Conservation (phyloP, 2,113 vertebrate genomes). For the Vulpes lagopus region DNA sequence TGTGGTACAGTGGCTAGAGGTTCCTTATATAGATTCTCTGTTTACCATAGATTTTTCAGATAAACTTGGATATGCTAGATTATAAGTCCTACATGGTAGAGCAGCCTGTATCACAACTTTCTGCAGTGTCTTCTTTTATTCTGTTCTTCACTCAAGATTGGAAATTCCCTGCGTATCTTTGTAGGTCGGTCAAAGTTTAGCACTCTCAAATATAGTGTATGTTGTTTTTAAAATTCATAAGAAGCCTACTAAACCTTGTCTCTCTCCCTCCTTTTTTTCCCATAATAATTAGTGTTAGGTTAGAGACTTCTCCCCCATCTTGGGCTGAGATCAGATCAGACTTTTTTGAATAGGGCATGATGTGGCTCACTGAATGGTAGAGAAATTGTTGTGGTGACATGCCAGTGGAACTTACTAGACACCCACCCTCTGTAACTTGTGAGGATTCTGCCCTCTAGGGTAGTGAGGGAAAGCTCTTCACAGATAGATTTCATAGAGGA, state of each 20-base stretch:
- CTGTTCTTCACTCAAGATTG: not conserved
- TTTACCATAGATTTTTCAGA: not conserved
- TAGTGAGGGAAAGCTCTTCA: not conserved
- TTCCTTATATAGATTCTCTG: not conserved
- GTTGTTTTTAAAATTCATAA: not conserved
- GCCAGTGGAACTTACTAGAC: not conserved
- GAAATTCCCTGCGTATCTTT: not conserved
- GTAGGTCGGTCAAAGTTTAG: not conserved
- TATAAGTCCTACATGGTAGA: not conserved
- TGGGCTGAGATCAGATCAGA: not conserved
- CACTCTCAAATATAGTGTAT: not conserved
- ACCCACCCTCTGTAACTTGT: not conserved
- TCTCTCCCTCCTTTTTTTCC: not conserved
- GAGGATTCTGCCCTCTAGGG: not conserved
- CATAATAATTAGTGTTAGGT: not conserved
- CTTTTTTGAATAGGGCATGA: not conserved
- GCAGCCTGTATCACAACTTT: not conserved
- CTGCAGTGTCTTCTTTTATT: not conserved
- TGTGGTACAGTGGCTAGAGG: not conserved
- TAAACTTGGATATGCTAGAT: not conserved
- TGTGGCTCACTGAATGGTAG: not conserved
- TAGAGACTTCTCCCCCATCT: not conserved
- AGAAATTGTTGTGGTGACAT: not conserved
- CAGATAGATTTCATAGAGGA: not conserved
- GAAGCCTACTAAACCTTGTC: not conserved